Conservation (phyloP, 2,888 invertebrate genomes). For the Zonitis immaculata region DNA sequence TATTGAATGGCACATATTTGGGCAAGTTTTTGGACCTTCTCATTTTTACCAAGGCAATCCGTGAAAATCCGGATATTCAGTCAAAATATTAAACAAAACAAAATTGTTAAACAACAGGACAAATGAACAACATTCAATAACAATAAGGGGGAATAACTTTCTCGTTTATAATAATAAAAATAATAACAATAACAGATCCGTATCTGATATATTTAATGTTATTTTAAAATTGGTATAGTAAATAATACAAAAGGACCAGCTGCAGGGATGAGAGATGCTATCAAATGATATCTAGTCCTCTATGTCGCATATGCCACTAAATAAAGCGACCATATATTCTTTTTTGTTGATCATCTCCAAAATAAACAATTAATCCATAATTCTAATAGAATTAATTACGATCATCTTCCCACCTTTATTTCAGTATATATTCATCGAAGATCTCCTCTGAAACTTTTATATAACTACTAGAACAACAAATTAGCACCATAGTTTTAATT, state of each 20-base stretch:
- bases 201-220: constrained; percentile 43
- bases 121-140: too few relatives aligned
- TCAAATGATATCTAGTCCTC: constrained; percentile 43
- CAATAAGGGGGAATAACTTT: background rate
- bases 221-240: constrained; percentile 42
- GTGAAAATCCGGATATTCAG: too few relatives aligned
- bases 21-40: too few relatives aligned
- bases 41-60: too few relatives aligned
- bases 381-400: too few relatives aligned
- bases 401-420: background rate
- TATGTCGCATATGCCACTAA: constrained; percentile 39
- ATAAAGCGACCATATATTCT: too few relatives aligned
- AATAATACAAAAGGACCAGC: constrained; percentile 39
- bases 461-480: too few relatives aligned
- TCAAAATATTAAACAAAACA: too few relatives aligned
- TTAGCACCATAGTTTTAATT: background rate
- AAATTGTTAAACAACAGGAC: background rate
- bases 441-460: too few relatives aligned
- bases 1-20: too few relatives aligned
- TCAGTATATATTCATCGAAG: background rate
- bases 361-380: constrained; percentile 19
- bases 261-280: constrained; percentile 44
- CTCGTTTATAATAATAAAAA: too few relatives aligned
- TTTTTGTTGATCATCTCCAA: constrained; percentile 17
- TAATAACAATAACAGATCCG: constrained; percentile 34